Conservation (phyloP, 2,113 vertebrate species). For the Sinocyclocheilus maitianheensis region DNA sequence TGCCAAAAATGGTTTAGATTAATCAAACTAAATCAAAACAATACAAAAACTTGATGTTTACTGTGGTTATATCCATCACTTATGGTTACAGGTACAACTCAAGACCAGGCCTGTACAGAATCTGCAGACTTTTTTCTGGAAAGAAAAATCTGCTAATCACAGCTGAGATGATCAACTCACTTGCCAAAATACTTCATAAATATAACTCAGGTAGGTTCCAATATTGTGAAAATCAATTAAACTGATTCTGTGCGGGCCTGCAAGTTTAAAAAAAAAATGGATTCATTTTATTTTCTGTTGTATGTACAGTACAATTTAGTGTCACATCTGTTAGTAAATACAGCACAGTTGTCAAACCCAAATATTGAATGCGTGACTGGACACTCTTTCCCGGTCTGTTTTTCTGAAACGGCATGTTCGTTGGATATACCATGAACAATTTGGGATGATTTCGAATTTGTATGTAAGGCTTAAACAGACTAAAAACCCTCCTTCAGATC, state of each 20-base stretch:
- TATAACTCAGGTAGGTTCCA: background rate
- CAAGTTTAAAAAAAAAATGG: background rate
- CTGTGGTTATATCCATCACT: background rate
- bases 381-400: background rate
- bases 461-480: background rate
- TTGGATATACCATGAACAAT: constrained; percentile 3
- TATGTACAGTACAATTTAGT: background rate
- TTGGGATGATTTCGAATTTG: background rate
- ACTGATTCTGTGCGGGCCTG: background rate
- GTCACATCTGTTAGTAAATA: background rate
- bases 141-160: background rate
- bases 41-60: background rate
- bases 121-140: background rate
- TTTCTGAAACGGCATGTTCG: background rate
- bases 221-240: background rate
- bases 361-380: background rate
- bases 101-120: background rate
- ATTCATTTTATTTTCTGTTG: background rate
- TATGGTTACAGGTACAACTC: background rate
- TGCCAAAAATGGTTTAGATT: background rate
- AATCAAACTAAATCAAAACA: background rate
- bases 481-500: constrained; percentile 10
- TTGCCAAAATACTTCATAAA: background rate
- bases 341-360: constrained; percentile 2
- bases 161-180: background rate